Percentiles rank a stretch among this genome's conserved stretches.
These are phyloP conservation scores for Drosophila ezoana DNA, from an alignment of 2,888 invertebrate genomes.

Conservation along the genomic window DNA sequence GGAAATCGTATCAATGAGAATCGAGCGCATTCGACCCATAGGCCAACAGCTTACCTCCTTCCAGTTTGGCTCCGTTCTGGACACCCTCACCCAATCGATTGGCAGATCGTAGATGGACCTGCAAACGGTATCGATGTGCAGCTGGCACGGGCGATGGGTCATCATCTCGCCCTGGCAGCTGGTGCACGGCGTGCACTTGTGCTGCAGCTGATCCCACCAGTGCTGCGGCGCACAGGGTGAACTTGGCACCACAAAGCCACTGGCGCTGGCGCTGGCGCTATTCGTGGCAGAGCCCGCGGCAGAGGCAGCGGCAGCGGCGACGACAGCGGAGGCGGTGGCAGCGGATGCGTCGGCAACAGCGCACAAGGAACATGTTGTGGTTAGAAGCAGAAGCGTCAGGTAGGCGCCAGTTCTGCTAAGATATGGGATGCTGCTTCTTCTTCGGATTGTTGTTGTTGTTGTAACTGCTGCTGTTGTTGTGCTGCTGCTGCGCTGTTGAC, in stretches of 20 bases:
- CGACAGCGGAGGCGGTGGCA: conserved; percentile 51
- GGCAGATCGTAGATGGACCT: conserved; percentile 89
- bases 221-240: conserved; percentile 87
- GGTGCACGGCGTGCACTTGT: conserved; percentile 90
- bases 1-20: background rate
- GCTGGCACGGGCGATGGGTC: conserved; percentile 90
- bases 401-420: conserved; percentile 58
- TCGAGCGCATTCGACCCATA: background rate
- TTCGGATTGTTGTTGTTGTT: conserved; percentile 10
- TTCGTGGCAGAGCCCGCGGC: conserved; percentile 3
- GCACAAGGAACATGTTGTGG: conserved; percentile 83
- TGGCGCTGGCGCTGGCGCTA: conserved; percentile 1
- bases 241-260: conserved; percentile 40
- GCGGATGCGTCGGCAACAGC: conserved; percentile 66
- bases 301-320: conserved; percentile 37
- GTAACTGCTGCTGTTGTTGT: conserved; percentile 9
- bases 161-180: conserved; percentile 88
- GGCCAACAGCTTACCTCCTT: conserved; percentile 81
- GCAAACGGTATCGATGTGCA: conserved; percentile 91
- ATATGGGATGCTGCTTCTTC: conserved; percentile 24
- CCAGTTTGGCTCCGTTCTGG: conserved; percentile 85
- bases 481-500: conserved; percentile 26
- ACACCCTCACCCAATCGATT: conserved; percentile 87
- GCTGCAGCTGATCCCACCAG: conserved; percentile 89
- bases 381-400: conserved; percentile 73